Conservation (phyloP, 1,140 invertebrate species). For the Camponotus pennsylvanicus region DNA sequence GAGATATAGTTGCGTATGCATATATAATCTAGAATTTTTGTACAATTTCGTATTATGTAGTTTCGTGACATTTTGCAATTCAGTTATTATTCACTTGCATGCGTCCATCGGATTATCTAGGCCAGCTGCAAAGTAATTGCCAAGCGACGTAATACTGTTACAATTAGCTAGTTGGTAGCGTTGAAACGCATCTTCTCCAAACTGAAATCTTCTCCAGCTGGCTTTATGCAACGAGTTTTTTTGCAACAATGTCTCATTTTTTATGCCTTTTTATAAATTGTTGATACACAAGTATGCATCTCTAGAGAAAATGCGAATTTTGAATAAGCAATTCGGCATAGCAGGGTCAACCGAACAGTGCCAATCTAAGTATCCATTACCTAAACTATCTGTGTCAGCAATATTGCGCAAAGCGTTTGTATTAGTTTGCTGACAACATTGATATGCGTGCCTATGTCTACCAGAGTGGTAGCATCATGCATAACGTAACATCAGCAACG, state of each 20-base stretch:
- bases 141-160: conserved; percentile 51
- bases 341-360: not conserved
- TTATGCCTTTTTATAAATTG: not conserved
- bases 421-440: not conserved
- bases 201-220: not conserved
- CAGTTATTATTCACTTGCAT: conserved; percentile 32
- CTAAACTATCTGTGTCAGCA: conserved; percentile 12
- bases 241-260: not conserved
- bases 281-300: not conserved
- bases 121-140: conserved; percentile 60
- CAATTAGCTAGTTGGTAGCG: conserved; percentile 67
- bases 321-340: not conserved
- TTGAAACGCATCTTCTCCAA: not conserved
- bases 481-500: not conserved
- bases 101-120: conserved; percentile 56
- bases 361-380: not conserved
- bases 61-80: not conserved
- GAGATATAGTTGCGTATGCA: no score
- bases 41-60: not conserved
- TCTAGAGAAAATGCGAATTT: not conserved
- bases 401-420: not conserved
- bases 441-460: not conserved
- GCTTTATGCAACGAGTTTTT: not conserved
- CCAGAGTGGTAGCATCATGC: not conserved
- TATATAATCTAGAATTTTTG: not conserved